Base-by-base conservation (phyloP, 2,888 invertebrate species). In the Diarsia brunnea region DNA sequence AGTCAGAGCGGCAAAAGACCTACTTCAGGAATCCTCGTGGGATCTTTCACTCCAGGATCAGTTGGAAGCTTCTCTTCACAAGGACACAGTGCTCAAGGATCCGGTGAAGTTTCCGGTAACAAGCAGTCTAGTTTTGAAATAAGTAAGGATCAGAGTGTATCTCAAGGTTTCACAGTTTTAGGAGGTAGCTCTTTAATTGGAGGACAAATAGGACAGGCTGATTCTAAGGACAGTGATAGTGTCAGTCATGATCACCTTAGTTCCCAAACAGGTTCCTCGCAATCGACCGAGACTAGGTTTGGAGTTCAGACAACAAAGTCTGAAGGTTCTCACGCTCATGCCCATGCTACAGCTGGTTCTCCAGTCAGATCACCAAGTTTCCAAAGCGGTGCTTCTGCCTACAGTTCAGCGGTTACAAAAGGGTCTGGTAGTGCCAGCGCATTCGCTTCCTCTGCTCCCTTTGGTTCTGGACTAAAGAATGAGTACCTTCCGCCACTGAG, bases 1-100 rank as follows among this genome's bases (percentile, higher is more conserved):
- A 93, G 90, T 90, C 93, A 94, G 80, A 92, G 91, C 80, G 91
- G 89, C 73, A 90, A 92, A 84, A 89, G 78, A 31, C 89, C 78
- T 19, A 75, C 63, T 53, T 69, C 63, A 43, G 82, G 66, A 51
- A 43, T 73, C 49, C 63, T 82, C 4, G 38, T 47, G 61, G 82
- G 82, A 7, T n/a, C 67, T 70, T 84, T 70, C 53, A 82, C 65
- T 2, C 66, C 82, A 19, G 68, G 66, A 19, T 43, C 73, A 49
- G 55, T 43, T 61, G 24, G 11, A 38, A 55, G 47, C 53, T 53
- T 71, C 2, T 64, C 68, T 61, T 60, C 64, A 31, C 55, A 73
- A 80, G 70, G n/a, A 73, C 53, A 76, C 47, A 69, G 49, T 49
- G 55, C 47, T 66, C 77, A 75, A 75, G 75, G 31, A 49, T 76